Percentiles rank a stretch among this genome's conserved stretches.
Evolutionary conservation across 2,113 vertebrate genomes (phyloP).

Genomic region (Tiliqua scincoides): DNA sequence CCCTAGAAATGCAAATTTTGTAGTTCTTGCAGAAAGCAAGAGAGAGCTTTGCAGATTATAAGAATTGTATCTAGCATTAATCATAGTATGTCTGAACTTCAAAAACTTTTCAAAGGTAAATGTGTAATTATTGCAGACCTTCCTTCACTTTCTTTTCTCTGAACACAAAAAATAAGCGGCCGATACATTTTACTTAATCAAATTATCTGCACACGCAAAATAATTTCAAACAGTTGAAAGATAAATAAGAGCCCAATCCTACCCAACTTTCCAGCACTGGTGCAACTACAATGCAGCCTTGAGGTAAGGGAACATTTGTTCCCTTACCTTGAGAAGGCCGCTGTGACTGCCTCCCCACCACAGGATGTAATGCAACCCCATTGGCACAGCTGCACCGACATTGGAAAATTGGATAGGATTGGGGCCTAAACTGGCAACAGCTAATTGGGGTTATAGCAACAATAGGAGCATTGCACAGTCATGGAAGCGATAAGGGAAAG

Average conservation of each 20-base stretch:
- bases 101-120: background rate
- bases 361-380: no score
- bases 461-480: slow-evolving; percentile 2
- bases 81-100: background rate
- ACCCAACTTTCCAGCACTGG: no score
- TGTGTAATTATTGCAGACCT: background rate
- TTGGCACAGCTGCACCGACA: no score
- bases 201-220: background rate
- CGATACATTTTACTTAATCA: background rate
- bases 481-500: background rate
- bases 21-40: slow-evolving; percentile 13
- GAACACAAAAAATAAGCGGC: background rate
- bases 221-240: slow-evolving; percentile 23
- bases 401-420: no score
- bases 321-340: no score
- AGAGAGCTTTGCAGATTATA: slow-evolving; percentile 36
- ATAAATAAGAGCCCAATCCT: no score
- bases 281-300: no score
- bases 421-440: background rate
- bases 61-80: background rate
- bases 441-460: background rate
- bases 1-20: background rate
- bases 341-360: no score
- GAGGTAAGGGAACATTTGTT: no score
- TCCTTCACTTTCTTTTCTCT: background rate